phyloP scores from a whole-genome alignment of 2,113 vertebrate genomes.

The Pygathrix nemaeus region DNA sequence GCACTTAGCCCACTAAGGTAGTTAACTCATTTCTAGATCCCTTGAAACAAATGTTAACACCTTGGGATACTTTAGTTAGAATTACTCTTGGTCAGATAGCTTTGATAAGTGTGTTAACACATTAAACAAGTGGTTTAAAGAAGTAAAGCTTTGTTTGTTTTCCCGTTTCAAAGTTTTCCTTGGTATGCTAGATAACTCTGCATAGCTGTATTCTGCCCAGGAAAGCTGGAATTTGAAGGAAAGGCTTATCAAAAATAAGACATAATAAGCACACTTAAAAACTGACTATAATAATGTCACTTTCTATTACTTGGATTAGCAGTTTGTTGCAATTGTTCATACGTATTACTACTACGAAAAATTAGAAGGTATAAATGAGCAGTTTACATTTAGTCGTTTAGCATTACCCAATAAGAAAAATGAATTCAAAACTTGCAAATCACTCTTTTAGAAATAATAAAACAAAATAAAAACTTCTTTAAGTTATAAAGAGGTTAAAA shows the following conservation, averaged over 20 bases:
- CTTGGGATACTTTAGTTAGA: slow-evolving; percentile 75
- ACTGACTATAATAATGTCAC: not conserved
- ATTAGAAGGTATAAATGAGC: slow-evolving; percentile 62
- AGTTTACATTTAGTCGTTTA: slow-evolving; percentile 61
- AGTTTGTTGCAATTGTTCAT: slow-evolving; percentile 54
- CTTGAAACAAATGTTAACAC: slow-evolving; percentile 24
- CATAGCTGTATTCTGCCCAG: not conserved
- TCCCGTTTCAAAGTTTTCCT: slow-evolving; percentile 42
- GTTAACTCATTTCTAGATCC: slow-evolving; percentile 67
- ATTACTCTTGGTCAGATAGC: slow-evolving; percentile 72
- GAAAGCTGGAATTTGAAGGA: not conserved
- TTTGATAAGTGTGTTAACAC: slow-evolving; percentile 70
- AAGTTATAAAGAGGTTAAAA: slow-evolving; percentile 44
- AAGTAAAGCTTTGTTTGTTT: slow-evolving; percentile 53
- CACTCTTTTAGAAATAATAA: slow-evolving; percentile 12
- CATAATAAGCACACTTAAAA: slow-evolving; percentile 43
- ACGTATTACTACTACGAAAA: slow-evolving; percentile 32
- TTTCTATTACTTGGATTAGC: slow-evolving; percentile 41
- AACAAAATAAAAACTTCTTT: slow-evolving; percentile 33
- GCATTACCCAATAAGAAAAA: slow-evolving; percentile 20
- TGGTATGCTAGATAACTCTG: slow-evolving; percentile 24
- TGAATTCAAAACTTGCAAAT: slow-evolving; percentile 54
- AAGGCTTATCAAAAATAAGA: slow-evolving; percentile 47
- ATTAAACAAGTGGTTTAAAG: slow-evolving; percentile 56
- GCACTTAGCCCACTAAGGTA: slow-evolving; percentile 58